Evolutionary conservation across 1,140 invertebrate genomes (phyloP).

Genomic region (Hylaeus anthracinus): DNA sequence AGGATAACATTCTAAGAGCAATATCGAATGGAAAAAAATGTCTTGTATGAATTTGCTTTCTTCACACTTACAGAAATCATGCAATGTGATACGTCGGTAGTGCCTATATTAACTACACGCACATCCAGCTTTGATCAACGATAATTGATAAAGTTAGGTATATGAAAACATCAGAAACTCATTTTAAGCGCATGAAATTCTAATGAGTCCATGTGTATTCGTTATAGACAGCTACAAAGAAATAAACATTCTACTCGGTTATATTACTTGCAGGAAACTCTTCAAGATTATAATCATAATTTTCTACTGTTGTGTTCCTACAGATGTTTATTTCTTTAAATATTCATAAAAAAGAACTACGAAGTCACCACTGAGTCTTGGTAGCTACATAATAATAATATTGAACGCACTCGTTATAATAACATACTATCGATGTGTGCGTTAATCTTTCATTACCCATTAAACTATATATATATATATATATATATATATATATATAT

Average conservation of each 20-base stretch:
- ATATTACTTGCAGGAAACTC: neutral
- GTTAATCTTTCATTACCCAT: slow-evolving; percentile 7
- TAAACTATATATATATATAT: neutral
- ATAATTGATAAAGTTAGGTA: slow-evolving; percentile 19
- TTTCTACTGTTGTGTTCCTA: neutral
- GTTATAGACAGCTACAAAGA: neutral
- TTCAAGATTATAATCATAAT: neutral
- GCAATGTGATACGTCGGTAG: neutral
- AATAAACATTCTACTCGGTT: neutral
- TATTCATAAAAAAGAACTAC: neutral
- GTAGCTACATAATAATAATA: neutral
- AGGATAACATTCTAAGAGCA: neutral
- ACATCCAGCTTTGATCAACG: slow-evolving; percentile 52
- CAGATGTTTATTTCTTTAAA: neutral
- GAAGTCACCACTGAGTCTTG: neutral
- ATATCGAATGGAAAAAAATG: neutral
- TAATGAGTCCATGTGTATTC: neutral
- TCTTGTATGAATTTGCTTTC: too few species aligned
- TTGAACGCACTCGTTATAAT: neutral
- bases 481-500: neutral
- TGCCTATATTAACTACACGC: slow-evolving; percentile 26
- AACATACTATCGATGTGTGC: neutral
- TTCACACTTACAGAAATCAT: slow-evolving; percentile 7
- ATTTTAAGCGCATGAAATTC: neutral
- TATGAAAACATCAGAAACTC: neutral